Evolutionary conservation across 2,797 vertebrate species (phyloP).

Genomic region (Furcifer pardalis): DNA sequence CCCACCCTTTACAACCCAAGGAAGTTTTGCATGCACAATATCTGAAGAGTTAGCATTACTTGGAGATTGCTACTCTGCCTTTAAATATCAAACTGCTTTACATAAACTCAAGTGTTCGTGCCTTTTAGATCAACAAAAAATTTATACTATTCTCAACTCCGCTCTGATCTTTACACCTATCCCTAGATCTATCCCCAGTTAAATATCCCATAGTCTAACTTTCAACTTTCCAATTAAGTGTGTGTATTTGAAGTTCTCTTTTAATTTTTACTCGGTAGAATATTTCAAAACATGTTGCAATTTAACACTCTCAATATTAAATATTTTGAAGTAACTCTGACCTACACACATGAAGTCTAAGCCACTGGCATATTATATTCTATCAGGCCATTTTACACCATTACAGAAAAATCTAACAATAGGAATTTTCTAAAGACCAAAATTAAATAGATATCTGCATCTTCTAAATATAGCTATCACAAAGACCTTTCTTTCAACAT

Average conservation of each 20-base stretch:
- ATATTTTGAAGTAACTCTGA: conserved; percentile 21
- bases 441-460: conserved; percentile 46
- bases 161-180: background rate
- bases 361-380: conserved; percentile 19
- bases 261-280: background rate
- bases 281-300: conserved; percentile 25
- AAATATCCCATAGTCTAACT: conserved; percentile 27
- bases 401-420: conserved; percentile 45
- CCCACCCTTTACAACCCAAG: conserved; percentile 36
- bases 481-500: conserved; percentile 32
- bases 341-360: conserved; percentile 24
- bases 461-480: conserved; percentile 42
- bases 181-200: conserved; percentile 17
- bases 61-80: conserved; percentile 7
- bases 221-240: conserved; percentile 8
- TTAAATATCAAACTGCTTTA: conserved; percentile 6
- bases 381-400: conserved; percentile 45
- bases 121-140: conserved; percentile 15
- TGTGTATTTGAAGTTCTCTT: conserved; percentile 27
- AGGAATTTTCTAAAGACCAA: conserved; percentile 57
- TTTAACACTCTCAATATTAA: conserved; percentile 11
- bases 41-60: conserved; percentile 39
- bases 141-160: fast-evolving
- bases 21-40: conserved; percentile 54
- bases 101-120: conserved; percentile 29